phyloP scores from a whole-genome alignment of 2,888 invertebrate genomes.

The Drosophila imparisetae region DNA sequence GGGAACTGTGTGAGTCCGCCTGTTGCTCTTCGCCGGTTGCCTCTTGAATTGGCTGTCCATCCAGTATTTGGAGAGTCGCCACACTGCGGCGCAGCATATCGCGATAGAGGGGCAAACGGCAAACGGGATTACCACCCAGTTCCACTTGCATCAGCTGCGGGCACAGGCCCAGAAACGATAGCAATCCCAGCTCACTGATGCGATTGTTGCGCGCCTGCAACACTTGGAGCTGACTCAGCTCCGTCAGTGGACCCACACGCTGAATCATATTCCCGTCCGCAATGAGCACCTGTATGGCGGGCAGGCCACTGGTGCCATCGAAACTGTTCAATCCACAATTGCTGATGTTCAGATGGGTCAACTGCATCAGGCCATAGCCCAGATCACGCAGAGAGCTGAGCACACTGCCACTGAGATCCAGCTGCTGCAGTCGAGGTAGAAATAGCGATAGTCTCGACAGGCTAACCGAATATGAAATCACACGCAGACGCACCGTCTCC shows the following conservation, averaged over 20 bases:
- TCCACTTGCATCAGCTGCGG: constrained; percentile 86
- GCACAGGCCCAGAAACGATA: constrained; percentile 83
- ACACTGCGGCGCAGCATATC: constrained; percentile 82
- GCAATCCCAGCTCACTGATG: constrained; percentile 80
- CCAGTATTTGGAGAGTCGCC: constrained; percentile 83
- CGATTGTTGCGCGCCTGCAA: constrained; percentile 85
- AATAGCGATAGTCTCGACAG: constrained; percentile 88
- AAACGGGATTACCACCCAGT: constrained; percentile 85
- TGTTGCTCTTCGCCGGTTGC: constrained; percentile 23
- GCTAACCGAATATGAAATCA: constrained; percentile 88
- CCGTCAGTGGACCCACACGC: constrained; percentile 87
- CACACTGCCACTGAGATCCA: constrained; percentile 89
- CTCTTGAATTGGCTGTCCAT: constrained; percentile 77
- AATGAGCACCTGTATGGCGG: constrained; percentile 87
- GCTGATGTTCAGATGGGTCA: constrained; percentile 86
- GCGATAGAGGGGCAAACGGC: constrained; percentile 81
- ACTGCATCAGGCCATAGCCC: constrained; percentile 87
- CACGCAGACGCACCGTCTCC: constrained; percentile 87
- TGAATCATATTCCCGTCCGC: constrained; percentile 88
- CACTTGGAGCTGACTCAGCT: constrained; percentile 85
- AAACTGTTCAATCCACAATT: constrained; percentile 88
- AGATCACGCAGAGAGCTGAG: constrained; percentile 89
- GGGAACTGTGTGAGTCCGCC: constrained; percentile 51
- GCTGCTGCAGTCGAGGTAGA: constrained; percentile 87
- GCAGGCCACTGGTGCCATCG: constrained; percentile 89